phyloP scores from a whole-genome alignment of 2,888 invertebrate genomes.

The Pollenia labialis region DNA sequence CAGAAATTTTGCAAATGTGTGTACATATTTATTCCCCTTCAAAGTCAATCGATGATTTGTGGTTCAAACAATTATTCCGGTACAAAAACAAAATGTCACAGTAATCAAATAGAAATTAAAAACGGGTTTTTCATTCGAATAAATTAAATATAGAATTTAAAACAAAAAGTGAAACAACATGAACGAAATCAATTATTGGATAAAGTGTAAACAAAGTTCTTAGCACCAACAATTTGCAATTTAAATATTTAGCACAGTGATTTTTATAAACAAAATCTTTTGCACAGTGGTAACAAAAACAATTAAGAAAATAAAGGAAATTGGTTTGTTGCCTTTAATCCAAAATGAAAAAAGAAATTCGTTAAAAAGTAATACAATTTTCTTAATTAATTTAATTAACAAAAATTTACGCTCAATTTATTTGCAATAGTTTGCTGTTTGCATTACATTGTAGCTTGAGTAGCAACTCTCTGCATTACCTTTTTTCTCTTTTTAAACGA shows the following conservation, averaged over 20 bases:
- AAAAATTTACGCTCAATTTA: background rate
- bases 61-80: slow-evolving; percentile 22
- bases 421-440: no score
- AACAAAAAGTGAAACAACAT: slow-evolving; percentile 15
- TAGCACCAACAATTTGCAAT: slow-evolving; percentile 1
- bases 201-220: slow-evolving; percentile 28
- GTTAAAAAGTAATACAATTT: background rate
- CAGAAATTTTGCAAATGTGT: slow-evolving; percentile 35
- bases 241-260: slow-evolving; percentile 40
- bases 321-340: no score
- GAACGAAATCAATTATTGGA: background rate
- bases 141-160: slow-evolving; percentile 1
- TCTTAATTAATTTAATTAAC: background rate
- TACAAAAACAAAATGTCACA: slow-evolving; percentile 12
- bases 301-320: no score
- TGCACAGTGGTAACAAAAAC: no score
- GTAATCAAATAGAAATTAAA: slow-evolving; percentile 14
- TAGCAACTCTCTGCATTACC: no score
- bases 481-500: no score
- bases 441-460: no score
- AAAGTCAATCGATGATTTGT: background rate
- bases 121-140: slow-evolving; percentile 36
- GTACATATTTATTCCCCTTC: background rate
- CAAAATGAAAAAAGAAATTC: background rate
- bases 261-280: no score